Percentiles rank a stretch among this genome's conserved stretches.
Evolutionary conservation across 1,140 invertebrate species (phyloP).

Genomic region (Drosophila novamexicana): DNA sequence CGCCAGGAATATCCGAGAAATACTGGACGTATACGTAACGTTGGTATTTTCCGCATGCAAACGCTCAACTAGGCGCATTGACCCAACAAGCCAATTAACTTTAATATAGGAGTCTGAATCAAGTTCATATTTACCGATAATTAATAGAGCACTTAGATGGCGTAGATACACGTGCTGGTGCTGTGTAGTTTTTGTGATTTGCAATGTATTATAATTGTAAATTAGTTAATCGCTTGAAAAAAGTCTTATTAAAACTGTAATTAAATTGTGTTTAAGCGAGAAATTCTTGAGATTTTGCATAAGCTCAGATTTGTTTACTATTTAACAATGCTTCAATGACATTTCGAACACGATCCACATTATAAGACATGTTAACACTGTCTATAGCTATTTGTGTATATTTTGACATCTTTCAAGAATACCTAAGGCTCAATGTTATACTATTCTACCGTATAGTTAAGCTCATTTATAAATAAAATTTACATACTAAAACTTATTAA

Average conservation of each 20-base stretch:
- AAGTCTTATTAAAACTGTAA: background rate
- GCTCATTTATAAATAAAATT: constrained; percentile 1
- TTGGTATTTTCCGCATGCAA: background rate
- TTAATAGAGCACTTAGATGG: no score
- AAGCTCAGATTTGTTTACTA: background rate
- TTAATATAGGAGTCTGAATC: background rate
- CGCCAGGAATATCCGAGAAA: background rate
- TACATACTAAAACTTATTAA: background rate
- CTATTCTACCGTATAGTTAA: background rate
- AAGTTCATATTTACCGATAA: background rate
- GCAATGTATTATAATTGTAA: constrained; percentile 1
- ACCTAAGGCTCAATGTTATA: background rate
- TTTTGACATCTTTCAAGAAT: constrained; percentile 6
- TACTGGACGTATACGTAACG: constrained; percentile 22
- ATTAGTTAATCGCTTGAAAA: background rate
- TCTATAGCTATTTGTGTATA: background rate
- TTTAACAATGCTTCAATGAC: constrained; percentile 6
- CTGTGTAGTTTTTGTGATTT: background rate
- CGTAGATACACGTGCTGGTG: no score
- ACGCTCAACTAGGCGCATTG: constrained; percentile 5
- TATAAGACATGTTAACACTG: background rate
- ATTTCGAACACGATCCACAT: constrained; percentile 4
- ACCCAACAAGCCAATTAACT: constrained; percentile 1
- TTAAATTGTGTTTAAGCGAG: background rate
- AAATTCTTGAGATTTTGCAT: background rate